A percentile compares a stretch with the other conserved stretches of the same genome.
phyloP scores from a whole-genome alignment of 2,888 invertebrate species.

The Agrotis puta region DNA sequence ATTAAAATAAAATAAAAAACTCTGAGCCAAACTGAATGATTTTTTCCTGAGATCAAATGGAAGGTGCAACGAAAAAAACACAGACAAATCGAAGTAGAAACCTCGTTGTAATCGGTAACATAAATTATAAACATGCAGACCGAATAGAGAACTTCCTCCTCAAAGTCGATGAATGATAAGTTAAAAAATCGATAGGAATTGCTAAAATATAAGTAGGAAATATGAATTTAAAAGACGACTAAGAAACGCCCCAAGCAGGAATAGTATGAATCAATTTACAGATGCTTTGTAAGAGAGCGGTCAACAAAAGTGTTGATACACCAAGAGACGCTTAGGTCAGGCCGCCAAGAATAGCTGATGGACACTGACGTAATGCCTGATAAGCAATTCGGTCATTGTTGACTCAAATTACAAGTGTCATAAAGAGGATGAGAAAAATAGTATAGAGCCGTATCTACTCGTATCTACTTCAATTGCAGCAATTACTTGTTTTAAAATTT shows the following conservation, averaged over 20 bases:
- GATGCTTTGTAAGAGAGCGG: conserved; percentile 30
- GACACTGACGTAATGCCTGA: conserved; percentile 65
- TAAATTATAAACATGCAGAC: too few relatives aligned
- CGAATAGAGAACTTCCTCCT: neutral
- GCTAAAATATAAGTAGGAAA: neutral
- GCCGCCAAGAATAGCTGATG: conserved; percentile 65
- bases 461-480: neutral
- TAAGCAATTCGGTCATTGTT: conserved; percentile 40
- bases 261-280: conserved; percentile 35
- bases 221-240: neutral
- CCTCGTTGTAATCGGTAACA: too few relatives aligned
- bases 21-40: too few relatives aligned
- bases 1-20: too few relatives aligned
- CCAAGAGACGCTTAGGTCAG: conserved; percentile 53
- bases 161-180: neutral
- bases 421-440: neutral
- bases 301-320: conserved; percentile 42
- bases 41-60: too few relatives aligned
- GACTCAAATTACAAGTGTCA: conserved; percentile 20
- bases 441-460: neutral
- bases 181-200: neutral
- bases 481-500: neutral
- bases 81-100: too few relatives aligned
- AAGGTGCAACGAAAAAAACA: too few relatives aligned
- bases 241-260: neutral